Conservation (phyloP, 2,113 vertebrate genomes). For the Corythornis cristatus region DNA sequence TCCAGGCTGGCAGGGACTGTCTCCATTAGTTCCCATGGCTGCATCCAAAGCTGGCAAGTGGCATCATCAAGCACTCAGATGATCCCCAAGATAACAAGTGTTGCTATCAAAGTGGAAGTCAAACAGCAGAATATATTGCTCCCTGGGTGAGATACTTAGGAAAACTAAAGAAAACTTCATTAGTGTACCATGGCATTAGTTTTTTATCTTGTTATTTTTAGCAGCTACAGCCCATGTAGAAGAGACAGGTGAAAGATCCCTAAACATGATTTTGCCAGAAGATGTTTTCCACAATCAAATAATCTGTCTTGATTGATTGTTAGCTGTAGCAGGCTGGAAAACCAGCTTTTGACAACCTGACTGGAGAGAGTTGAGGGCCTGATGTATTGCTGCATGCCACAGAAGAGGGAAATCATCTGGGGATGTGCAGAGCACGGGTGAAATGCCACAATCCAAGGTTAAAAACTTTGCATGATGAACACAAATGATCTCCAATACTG, state of each 20-base stretch:
- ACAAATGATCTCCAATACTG: accelerated
- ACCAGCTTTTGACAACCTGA: neutral
- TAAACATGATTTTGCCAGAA: neutral
- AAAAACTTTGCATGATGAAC: neutral
- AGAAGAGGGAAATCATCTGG: neutral
- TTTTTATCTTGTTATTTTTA: neutral
- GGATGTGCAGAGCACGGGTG: neutral
- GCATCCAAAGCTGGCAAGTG: neutral
- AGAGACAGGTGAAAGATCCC: neutral
- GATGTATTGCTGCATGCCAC: neutral
- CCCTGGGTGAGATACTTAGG: neutral
- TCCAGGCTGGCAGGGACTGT: neutral
- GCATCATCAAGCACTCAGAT: neutral
- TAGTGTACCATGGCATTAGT: neutral
- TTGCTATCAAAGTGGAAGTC: neutral
- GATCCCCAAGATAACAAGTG: neutral
- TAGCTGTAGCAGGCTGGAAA: neutral
- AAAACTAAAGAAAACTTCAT: neutral
- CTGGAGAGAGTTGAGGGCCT: neutral
- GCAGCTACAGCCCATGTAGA: neutral
- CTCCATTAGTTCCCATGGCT: neutral
- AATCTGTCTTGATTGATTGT: neutral
- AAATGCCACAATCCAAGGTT: neutral
- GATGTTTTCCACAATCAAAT: neutral
- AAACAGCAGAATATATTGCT: neutral